phyloP scores from a whole-genome alignment of 2,797 vertebrate genomes.

The Hippoglossus hippoglossus region DNA sequence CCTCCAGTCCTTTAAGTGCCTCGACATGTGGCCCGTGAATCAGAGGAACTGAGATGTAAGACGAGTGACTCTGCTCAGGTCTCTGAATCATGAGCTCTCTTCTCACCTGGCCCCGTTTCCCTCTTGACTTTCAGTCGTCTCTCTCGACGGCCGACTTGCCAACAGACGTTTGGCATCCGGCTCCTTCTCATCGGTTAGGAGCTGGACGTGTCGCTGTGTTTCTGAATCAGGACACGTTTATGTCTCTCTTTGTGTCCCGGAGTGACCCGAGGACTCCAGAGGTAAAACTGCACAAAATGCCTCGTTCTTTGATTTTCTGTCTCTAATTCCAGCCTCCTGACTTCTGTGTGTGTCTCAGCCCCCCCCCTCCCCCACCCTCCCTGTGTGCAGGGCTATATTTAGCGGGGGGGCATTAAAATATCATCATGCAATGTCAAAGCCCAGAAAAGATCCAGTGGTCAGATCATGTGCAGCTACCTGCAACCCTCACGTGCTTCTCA shows the following conservation, averaged over 20 bases:
- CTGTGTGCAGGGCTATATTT: conserved; percentile 69
- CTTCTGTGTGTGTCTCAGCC: conserved; percentile 12
- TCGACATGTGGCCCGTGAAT: background rate
- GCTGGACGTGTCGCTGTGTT: conserved; percentile 35
- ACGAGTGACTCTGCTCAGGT: background rate
- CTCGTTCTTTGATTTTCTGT: background rate
- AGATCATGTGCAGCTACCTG: conserved; percentile 42
- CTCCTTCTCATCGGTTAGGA: conserved; percentile 57
- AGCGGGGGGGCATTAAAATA: conserved; percentile 76
- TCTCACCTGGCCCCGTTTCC: conserved; percentile 34
- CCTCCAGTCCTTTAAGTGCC: no score
- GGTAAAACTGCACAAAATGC: background rate
- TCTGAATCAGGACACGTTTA: conserved; percentile 30
- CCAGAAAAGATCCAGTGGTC: conserved; percentile 56
- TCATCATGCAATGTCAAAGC: conserved; percentile 70
- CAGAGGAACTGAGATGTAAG: no score
- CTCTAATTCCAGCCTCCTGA: conserved; percentile 2
- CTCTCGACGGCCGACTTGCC: conserved; percentile 40
- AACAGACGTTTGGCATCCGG: conserved; percentile 60
- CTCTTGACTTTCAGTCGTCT: conserved; percentile 63
- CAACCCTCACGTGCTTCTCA: conserved; percentile 19
- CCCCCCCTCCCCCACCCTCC: conserved; percentile 3
- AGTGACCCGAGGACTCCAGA: conserved; percentile 23
- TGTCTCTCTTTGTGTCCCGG: conserved; percentile 37
- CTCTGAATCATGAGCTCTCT: conserved; percentile 28